Evolutionary conservation across 2,888 invertebrate genomes (phyloP), one percentile per base, ranked within the genome.

Genomic region (Synergus itoensis): DNA sequence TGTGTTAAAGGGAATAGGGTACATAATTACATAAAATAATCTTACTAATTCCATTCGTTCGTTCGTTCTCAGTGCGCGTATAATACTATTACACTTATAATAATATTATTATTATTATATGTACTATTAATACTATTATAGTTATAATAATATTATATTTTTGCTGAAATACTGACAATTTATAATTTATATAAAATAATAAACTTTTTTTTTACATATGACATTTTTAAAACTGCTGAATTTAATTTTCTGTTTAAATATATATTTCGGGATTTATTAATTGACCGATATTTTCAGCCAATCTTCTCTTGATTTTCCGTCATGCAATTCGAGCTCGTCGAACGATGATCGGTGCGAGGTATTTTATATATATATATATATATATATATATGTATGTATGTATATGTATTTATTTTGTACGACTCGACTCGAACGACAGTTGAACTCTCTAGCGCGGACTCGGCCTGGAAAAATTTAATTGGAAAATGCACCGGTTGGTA

Each of bases 391-490:
- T 36, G 1, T 36, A 36, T 8, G 12, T 28, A 28, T 28, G 3
- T 28, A 28, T 21, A 21, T n/a, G 1, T 36, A 36, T 43, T 67
- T 45, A 48, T 67, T 67, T 28, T 28, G 7, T 48, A 16, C 48
- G 18, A 28, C 14, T 43, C 69, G 18, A 69, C 45, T 28, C 45
- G 7, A 28, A 69, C 14, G 45, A 41, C 40, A 40, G 40, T 64
- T 40, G 64, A 69, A 69, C 28, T 45, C 67, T 67, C 18, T 67
- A 67, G 43, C 28, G 18, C 16, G 5, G 18, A 45, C 14, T 48
- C 21, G 69, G 45, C 8, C 14, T 45, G 28, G 45, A 69, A 48
- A 48, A n/a, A 69, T 45, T 69, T 69, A 28, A 45, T 69, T 69
- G 69, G 45, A 69, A 69, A 69, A 69, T 45, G 16, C 28, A 14